phyloP scores from a whole-genome alignment of 2,888 invertebrate genomes.

The Eustalomyia histrio region DNA sequence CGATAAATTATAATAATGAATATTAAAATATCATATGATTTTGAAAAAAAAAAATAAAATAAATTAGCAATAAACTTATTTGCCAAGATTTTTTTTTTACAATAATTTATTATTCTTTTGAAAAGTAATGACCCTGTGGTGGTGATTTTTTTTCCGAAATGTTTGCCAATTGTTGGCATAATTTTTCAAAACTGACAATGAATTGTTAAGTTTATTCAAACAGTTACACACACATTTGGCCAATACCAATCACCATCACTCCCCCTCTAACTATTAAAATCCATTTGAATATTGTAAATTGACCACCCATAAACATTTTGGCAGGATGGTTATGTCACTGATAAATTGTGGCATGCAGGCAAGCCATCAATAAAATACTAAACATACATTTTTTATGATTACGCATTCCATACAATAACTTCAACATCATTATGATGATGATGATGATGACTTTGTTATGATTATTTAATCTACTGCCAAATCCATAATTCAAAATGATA shows the following conservation, averaged over 20 bases:
- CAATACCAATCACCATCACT: no score
- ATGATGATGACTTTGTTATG: slow-evolving; percentile 49
- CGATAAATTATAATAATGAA: slow-evolving; percentile 1
- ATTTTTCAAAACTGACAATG: background rate
- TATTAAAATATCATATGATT: slow-evolving; percentile 34
- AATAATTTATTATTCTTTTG: slow-evolving; percentile 20
- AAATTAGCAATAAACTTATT: slow-evolving; percentile 4
- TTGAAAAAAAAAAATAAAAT: background rate
- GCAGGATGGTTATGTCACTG: slow-evolving; percentile 46
- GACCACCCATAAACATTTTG: slow-evolving; percentile 46
- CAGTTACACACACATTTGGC: background rate
- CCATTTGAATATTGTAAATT: background rate
- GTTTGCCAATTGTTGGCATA: slow-evolving; percentile 3
- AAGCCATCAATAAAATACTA: slow-evolving; percentile 1
- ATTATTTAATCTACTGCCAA: slow-evolving; percentile 60
- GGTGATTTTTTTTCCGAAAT: background rate
- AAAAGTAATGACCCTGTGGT: slow-evolving; percentile 10
- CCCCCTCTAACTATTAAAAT: background rate
- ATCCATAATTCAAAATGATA: slow-evolving; percentile 51
- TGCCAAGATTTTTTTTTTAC: slow-evolving; percentile 16
- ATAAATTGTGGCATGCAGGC: slow-evolving; percentile 34
- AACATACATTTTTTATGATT: slow-evolving; percentile 19
- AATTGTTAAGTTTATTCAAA: background rate
- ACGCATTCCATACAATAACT: slow-evolving; percentile 58
- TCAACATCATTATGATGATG: slow-evolving; percentile 30